Base-by-base conservation (phyloP, 2,113 vertebrate species). In the Parus major region DNA sequence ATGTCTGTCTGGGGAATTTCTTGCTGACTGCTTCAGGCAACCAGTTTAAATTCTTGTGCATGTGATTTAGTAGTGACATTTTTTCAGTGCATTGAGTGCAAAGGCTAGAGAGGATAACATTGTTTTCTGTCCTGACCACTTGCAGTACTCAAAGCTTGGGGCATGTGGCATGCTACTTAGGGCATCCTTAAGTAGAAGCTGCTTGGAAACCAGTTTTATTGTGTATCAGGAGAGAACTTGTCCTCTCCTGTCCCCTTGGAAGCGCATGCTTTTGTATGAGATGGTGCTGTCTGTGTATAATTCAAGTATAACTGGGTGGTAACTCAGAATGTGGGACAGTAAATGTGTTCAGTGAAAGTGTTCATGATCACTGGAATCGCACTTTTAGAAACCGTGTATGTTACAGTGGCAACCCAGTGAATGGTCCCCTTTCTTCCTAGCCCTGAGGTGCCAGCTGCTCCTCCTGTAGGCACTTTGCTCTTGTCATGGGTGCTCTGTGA, bases 1-100 rank as follows among this genome's bases (percentile, higher is more conserved):
- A 53, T 72, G 36, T 90, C 81, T 91, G 63, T 63, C 94, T 95
- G 72, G 85, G 82, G 82, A 93, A 78, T 94, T 94, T 85, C 87
- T 95, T 86, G 35, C 42, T 50, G 52, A 64, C 63, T 64, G 44
- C 92, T 94, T 92, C 56, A 86, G 85, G 93, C 94, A 71, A 65
- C 47, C 27, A 8, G 81, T 92, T 91, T 77, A 66, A 96, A 73
- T 95, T 94, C 87, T 77, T 90, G 55, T 50, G 50, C 25, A 2
- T 89, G 36, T 75, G 83, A 92, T 86, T 92, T 81, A 79, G 39
- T 73, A 59, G 57, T 86, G 76, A 60, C 2, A 2, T 49, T 70
- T 78, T 87, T 86, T 25, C 75, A 5, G 1, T 59, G 53, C 36
- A 1, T 36, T 60, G 70, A 71, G 18, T 35, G 33, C 21, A 39